Percentiles rank a stretch among this genome's conserved stretches.
Evolutionary conservation across 1,140 invertebrate species (phyloP).

Genomic region (Anastatus disparis): DNA sequence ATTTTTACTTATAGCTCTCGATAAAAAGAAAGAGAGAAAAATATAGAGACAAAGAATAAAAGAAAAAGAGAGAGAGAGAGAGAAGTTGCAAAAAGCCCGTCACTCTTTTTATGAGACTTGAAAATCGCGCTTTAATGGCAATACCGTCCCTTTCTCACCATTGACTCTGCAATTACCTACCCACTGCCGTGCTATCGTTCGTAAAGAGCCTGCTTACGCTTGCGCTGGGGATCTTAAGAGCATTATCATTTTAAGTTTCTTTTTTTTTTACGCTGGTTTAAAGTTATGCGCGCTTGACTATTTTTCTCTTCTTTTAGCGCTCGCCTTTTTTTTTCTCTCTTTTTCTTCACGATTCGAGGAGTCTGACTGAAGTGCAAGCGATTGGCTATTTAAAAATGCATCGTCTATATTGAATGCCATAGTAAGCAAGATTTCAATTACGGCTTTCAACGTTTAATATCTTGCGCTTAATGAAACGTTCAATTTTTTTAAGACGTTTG

Average conservation of each 20-base stretch:
- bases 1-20: no score
- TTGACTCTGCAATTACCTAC: constrained; percentile 17
- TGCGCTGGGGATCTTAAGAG: background rate
- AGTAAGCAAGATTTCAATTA: background rate
- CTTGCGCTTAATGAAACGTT: no score
- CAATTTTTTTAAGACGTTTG: no score
- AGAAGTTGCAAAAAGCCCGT: constrained; percentile 41
- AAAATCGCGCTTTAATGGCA: constrained; percentile 54
- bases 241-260: background rate
- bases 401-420: background rate
- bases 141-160: constrained; percentile 41
- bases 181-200: background rate
- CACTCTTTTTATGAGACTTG: constrained; percentile 44
- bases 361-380: background rate
- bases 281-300: background rate
- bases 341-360: background rate
- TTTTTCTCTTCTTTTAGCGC: no score
- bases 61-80: background rate
- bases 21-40: background rate
- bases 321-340: background rate
- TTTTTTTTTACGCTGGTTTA: background rate
- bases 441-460: background rate
- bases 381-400: constrained; percentile 14
- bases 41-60: no score
- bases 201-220: no score